Conservation (phyloP, 2,888 invertebrate species). For the Drosophila dives region DNA sequence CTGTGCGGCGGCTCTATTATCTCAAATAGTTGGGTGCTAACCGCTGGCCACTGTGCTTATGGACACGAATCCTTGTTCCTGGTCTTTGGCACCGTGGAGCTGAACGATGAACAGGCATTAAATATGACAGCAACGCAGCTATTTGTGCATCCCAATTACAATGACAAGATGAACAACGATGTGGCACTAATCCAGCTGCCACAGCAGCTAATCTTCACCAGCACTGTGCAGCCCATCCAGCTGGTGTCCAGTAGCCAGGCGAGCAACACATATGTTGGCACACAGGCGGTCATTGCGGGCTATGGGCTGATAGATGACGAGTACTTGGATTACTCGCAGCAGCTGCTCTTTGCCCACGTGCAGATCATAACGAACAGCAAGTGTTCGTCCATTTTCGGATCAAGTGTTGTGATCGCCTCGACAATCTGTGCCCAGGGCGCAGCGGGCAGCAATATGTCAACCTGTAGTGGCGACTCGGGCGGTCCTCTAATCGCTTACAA, state of each 20-base stretch:
- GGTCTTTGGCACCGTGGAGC: conserved; percentile 73
- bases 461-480: conserved; percentile 83
- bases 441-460: conserved; percentile 74
- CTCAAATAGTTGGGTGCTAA: conserved; percentile 78
- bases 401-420: conserved; percentile 61
- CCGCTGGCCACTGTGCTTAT: conserved; percentile 82
- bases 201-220: conserved; percentile 57
- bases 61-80: conserved; percentile 66
- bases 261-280: conserved; percentile 68
- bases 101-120: conserved; percentile 57
- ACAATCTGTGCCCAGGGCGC: conserved; percentile 79
- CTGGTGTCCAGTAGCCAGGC: conserved; percentile 58
- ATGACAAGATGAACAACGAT: conserved; percentile 79
- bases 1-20: conserved; percentile 83
- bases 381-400: conserved; percentile 69
- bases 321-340: conserved; percentile 74
- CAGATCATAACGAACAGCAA: conserved; percentile 72
- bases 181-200: conserved; percentile 80
- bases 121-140: conserved; percentile 75
- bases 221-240: conserved; percentile 71
- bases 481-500: conserved; percentile 74
- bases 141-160: conserved; percentile 78
- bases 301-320: conserved; percentile 81
- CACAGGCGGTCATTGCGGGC: conserved; percentile 73
- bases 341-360: conserved; percentile 75